Evolutionary conservation across 2,797 vertebrate genomes (phyloP).

Genomic region (Crocidura indochinensis): DNA sequence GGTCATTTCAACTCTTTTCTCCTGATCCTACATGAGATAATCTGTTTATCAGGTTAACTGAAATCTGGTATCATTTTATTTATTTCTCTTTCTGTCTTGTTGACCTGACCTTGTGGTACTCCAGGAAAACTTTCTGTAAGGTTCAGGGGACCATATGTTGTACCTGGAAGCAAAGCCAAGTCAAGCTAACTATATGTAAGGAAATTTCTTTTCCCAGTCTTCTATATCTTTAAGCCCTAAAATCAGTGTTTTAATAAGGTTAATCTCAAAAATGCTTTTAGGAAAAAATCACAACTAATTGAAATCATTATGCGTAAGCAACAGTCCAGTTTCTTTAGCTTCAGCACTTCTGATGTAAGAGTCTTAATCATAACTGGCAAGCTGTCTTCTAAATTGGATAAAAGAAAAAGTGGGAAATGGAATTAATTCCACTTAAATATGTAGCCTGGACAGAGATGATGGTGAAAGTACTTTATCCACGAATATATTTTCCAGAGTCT

Average conservation of each 20-base stretch:
- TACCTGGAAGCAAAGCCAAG: no score
- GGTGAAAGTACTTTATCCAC: neutral
- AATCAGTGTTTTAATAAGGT: neutral
- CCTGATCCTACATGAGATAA: neutral
- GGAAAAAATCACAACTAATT: neutral
- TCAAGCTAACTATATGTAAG: no score
- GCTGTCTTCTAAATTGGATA: conserved; percentile 30
- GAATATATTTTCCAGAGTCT: neutral
- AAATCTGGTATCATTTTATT: neutral
- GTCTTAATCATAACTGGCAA: conserved; percentile 37
- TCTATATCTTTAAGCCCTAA: neutral
- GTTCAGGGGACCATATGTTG: no score
- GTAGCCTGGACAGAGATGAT: conserved; percentile 10
- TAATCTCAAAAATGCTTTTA: neutral
- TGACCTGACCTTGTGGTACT: no score
- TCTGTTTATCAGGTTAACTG: neutral
- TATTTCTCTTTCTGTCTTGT: no score
- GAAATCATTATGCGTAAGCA: neutral
- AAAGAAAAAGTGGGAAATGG: conserved; percentile 14
- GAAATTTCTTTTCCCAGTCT: no score
- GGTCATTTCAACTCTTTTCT: neutral
- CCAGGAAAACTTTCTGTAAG: no score
- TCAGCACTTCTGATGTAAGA: neutral
- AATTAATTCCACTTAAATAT: conserved; percentile 45
- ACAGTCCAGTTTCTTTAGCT: neutral